Base-by-base conservation (phyloP, 2,888 invertebrate species). In the Orthonychiurus folsomi region DNA sequence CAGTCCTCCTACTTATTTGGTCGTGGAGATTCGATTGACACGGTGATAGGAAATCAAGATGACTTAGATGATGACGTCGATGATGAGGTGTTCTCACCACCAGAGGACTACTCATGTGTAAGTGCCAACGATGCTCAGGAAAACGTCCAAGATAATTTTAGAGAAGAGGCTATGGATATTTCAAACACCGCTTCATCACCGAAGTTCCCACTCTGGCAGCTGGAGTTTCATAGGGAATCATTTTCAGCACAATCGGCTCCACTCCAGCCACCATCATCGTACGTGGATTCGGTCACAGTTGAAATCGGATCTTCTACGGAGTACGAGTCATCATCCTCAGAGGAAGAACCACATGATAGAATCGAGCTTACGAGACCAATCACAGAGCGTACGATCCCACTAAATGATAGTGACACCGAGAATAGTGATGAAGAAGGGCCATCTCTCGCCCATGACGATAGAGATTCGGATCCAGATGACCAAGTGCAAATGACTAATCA, bases 21-120 rank as follows among this genome's bases (percentile, higher is more conserved):
- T 53, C 59, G 70, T 2, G 85, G 84, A 28, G 85, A 85, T 75
- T 85, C 85, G 0, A 75, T 85, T 66, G 85, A 85, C 65, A 85
- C 85, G 1, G 83, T 86, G 27, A 84, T 85, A 68, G 82, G 83
- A 55, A 81, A 83, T 59, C 84, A 84, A 18, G 84, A 84, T n/a
- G 80, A 80, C 24, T 59, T 60, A 18, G 63, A 69, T 59, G 68
- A 72, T 18, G 52, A 52, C n/a, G 52, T 52, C 5, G 59, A 59
- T 50, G 73, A 73, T 55, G 73, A 72, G 57, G 71, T 71, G 9
- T 69, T 70, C 54, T 67, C 68, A 27, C 54, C 66, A 18, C 50
- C 67, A 20, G 65, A 66, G 2, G 15, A 59, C 24, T 2, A 58
- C 47, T 26, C 64, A 15, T 25, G 66, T 63, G 80, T 82, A 67